phyloP scores from a whole-genome alignment of 1,140 invertebrate genomes.

The Thaumetopoea pityocampa region DNA sequence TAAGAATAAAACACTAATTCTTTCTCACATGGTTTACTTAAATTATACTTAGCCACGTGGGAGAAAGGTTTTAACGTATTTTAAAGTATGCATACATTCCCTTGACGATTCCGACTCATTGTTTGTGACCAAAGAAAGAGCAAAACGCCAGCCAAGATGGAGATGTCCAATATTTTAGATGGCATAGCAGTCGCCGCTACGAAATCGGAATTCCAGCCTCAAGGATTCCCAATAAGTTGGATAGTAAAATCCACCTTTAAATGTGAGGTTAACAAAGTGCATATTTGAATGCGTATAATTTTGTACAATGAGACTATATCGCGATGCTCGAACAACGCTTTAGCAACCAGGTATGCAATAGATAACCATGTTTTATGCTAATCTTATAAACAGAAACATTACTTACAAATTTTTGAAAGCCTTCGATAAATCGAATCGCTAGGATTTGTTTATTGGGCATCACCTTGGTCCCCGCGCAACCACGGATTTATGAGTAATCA shows the following conservation, averaged over 20 bases:
- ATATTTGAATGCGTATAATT: slow-evolving; percentile 25
- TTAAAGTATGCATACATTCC: slow-evolving; percentile 67
- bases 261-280: slow-evolving; percentile 27
- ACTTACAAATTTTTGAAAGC: slow-evolving; percentile 66
- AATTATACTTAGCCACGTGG: slow-evolving; percentile 21
- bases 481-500: slow-evolving; percentile 66
- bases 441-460: slow-evolving; percentile 36
- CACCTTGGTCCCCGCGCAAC: slow-evolving; percentile 32
- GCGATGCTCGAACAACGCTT: slow-evolving; percentile 52
- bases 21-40: slow-evolving; percentile 4
- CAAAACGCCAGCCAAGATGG: slow-evolving; percentile 69
- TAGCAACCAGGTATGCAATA: slow-evolving; percentile 66
- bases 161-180: slow-evolving; percentile 76
- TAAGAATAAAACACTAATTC: no score
- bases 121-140: slow-evolving; percentile 65
- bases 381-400: slow-evolving; percentile 63
- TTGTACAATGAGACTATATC: slow-evolving; percentile 42
- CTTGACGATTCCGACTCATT: slow-evolving; percentile 67
- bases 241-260: slow-evolving; percentile 41
- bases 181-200: slow-evolving; percentile 70
- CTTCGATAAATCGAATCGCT: slow-evolving; percentile 33
- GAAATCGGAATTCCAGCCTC: slow-evolving; percentile 63
- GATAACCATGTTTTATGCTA: slow-evolving; percentile 69
- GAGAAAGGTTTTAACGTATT: slow-evolving; percentile 40
- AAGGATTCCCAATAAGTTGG: slow-evolving; percentile 39